phyloP scores from a whole-genome alignment of 2,888 invertebrate genomes.

The Aleiodes alternator region DNA sequence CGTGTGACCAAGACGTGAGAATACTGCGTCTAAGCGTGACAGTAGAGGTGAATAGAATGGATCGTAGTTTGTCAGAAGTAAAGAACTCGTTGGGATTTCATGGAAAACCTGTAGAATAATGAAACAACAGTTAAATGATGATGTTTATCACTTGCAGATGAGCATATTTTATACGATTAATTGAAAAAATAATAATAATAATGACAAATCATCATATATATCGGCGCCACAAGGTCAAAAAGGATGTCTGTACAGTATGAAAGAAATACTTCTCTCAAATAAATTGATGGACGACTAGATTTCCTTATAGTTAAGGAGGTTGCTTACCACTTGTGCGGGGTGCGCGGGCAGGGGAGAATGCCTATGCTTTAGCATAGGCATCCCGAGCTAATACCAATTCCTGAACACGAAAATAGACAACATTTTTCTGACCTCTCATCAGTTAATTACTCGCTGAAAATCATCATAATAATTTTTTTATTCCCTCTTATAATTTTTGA shows the following conservation, averaged over 20 bases:
- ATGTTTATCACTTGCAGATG: background rate
- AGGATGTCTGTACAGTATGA: background rate
- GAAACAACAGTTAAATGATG: conserved; percentile 12
- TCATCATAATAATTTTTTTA: too few species aligned
- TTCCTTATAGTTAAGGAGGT: too few species aligned
- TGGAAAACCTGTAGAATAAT: conserved; percentile 82
- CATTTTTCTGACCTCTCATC: too few species aligned
- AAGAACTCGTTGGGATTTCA: conserved; percentile 88
- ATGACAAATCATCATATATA: background rate
- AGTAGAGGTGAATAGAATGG: conserved; percentile 92
- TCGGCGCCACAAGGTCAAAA: too few species aligned
- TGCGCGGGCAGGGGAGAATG: too few species aligned
- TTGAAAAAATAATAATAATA: background rate
- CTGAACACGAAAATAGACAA: too few species aligned
- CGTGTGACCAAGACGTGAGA: conserved; percentile 82
- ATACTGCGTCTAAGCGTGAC: conserved; percentile 89
- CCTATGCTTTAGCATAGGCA: too few species aligned
- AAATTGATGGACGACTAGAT: too few species aligned
- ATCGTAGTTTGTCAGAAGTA: conserved; percentile 90
- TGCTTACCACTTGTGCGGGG: too few species aligned
- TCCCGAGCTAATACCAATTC: too few species aligned
- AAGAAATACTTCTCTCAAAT: background rate
- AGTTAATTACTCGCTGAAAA: too few species aligned
- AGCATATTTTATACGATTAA: background rate
- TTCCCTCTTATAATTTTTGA: too few species aligned